Base-by-base conservation (phyloP, 2,888 invertebrate species). In the Pseudococcus longispinus region DNA sequence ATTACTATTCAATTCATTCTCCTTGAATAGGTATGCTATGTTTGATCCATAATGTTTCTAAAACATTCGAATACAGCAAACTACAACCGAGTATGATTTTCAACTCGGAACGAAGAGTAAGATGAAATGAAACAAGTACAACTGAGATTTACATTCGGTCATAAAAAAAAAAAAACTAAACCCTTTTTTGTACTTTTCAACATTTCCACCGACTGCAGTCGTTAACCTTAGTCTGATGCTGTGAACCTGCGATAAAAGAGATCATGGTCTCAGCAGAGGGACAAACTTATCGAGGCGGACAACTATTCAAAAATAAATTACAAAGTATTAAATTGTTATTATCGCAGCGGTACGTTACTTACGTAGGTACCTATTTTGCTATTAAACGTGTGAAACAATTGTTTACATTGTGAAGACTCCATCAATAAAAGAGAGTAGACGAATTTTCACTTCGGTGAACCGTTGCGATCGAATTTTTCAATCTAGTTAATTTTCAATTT, bases 171-270 rank as follows among this genome's bases (percentile, higher is more conserved):
- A 29, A 29, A 70, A 70, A 70, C 29, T 32, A 70, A 29, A 70
- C 29, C 70, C 70, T 70, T 70, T 70, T 70, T 70, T 29, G 70
- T 70, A 70, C 70, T 70, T 29, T 70, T 70, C 70, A 70, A 70
- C 29, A 70, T 70, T 70, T 70, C 18, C 29, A 32, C 65, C n/a
- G n/a, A 51, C 55, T 8, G 29, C 70, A 70, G 70, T 70, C 70
- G 70, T 70, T 70, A 70, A 70, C 70, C 70, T 70, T 70, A 70
- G 70, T 70, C 18, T 29, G 70, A 70, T 70, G 29, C 70, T 70
- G 29, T 29, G 9, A 29, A 18, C 29, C 70, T 70, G 18, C 26
- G 6, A 70, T 70, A 70, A 70, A 70, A 70, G 29, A 70, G 70
- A 70, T 70, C 70, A 70, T 70, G 70, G 70, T 70, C 70, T 70